These are phyloP conservation scores for Beroe ovata DNA, from an alignment of 37 sponge, comb jelly and placozoan genomes.

Conservation along the genomic window DNA sequence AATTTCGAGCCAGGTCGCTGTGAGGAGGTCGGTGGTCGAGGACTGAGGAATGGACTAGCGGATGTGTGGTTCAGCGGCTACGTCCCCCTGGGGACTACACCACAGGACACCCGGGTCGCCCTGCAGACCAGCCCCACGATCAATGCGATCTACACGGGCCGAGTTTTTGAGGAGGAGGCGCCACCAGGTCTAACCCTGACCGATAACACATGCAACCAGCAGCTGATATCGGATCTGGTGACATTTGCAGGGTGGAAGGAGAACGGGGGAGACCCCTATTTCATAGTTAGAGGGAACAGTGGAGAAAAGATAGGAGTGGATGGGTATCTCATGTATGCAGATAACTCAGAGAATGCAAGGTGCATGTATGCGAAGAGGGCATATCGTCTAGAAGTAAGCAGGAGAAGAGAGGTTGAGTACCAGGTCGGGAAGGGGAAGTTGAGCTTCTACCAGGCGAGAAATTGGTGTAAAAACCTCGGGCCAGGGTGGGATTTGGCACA, in stretches of 20 bases:
- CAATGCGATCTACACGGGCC: not conserved
- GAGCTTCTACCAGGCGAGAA: not conserved
- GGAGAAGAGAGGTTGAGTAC: not conserved
- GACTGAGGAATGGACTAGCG: not conserved
- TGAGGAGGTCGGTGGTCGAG: not conserved
- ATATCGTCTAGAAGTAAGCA: not conserved
- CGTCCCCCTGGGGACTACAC: not conserved
- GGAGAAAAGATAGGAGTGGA: not conserved
- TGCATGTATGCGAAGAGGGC: not conserved
- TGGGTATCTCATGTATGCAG: not conserved
- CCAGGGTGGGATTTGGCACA: not conserved
- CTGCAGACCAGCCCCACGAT: not conserved
- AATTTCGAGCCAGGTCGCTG: not conserved
- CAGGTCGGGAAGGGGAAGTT: not conserved
- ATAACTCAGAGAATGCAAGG: not conserved
- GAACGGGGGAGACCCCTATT: constrained; percentile 7
- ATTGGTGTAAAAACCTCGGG: not conserved
- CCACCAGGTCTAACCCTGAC: not conserved
- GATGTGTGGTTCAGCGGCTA: not conserved
- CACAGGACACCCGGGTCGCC: not conserved
- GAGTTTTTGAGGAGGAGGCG: not conserved
- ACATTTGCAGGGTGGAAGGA: constrained; percentile 2
- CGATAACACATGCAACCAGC: not conserved
- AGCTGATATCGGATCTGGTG: not conserved
- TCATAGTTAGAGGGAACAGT: not conserved